phyloP scores from a whole-genome alignment of 2,113 vertebrate genomes.

The Engraulis encrasicolus region DNA sequence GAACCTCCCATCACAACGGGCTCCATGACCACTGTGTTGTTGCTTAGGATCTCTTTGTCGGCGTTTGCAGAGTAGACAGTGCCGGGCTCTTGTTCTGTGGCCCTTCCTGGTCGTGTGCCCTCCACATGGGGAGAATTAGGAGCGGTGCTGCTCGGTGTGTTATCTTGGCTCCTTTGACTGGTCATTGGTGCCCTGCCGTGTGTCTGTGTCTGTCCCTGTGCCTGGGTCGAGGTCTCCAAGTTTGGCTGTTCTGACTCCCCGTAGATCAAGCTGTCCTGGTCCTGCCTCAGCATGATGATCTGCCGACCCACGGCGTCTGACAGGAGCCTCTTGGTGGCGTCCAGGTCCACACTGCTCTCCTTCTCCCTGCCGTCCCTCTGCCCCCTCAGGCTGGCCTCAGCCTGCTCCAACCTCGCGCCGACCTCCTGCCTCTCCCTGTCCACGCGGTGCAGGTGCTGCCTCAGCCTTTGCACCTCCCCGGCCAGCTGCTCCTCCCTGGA shows the following conservation, averaged over 20 bases:
- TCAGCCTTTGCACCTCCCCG: slow-evolving; percentile 75
- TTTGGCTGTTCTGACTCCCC: slow-evolving; percentile 42
- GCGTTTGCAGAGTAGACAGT: slow-evolving; percentile 59
- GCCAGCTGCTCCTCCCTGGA: slow-evolving; percentile 71
- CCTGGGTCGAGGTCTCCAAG: background rate
- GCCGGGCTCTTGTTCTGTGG: slow-evolving; percentile 15
- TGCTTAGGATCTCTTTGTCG: slow-evolving; percentile 55
- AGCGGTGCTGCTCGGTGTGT: background rate
- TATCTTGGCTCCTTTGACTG: background rate
- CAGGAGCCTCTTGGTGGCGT: slow-evolving; percentile 38
- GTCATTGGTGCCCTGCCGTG: background rate
- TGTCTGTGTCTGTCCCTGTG: too few relatives aligned
- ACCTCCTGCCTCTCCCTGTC: slow-evolving; percentile 70
- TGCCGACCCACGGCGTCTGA: slow-evolving; percentile 3
- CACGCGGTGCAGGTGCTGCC: slow-evolving; percentile 70
- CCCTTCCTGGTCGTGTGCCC: slow-evolving; percentile 62
- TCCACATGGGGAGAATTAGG: background rate
- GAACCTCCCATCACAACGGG: too few relatives aligned
- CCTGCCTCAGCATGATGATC: background rate
- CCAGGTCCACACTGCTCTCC: too few relatives aligned
- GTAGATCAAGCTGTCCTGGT: slow-evolving; percentile 22
- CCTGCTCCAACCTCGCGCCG: slow-evolving; percentile 47
- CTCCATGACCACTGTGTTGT: too few relatives aligned
- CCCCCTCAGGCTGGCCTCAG: slow-evolving; percentile 44
- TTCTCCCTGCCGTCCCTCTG: too few relatives aligned